A percentile compares a stretch with the other conserved stretches of the same genome.
Conservation (phyloP, 2,888 invertebrate genomes). For the Archips crataeganus region DNA sequence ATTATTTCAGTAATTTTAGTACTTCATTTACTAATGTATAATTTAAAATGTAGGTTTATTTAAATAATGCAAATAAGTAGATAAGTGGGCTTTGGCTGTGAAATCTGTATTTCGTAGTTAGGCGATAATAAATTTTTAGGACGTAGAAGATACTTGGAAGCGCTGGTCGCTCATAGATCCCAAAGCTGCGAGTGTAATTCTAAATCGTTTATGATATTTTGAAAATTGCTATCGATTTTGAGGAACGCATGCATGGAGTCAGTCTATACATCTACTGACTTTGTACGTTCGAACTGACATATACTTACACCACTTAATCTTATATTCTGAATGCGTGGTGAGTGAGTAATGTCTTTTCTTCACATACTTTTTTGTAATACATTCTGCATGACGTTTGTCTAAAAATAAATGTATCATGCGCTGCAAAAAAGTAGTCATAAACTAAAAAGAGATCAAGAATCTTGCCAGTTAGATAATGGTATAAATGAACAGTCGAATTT, state of each 20-base stretch:
- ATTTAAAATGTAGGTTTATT: conserved; percentile 25
- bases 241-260: not conserved
- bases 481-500: conserved; percentile 45
- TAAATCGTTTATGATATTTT: conserved; percentile 19
- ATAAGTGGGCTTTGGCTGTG: conserved; percentile 59
- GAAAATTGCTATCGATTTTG: not conserved
- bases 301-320: not conserved
- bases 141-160: conserved; percentile 28
- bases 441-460: conserved; percentile 42
- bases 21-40: conserved; percentile 28
- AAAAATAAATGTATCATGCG: not conserved
- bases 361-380: not conserved
- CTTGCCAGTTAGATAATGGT: conserved; percentile 52
- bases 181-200: conserved; percentile 16
- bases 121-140: conserved; percentile 25
- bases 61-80: conserved; percentile 35
- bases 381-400: not conserved
- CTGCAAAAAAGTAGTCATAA: conserved; percentile 17
- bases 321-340: not conserved
- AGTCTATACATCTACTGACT: not conserved
- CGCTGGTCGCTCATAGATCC: conserved; percentile 39
- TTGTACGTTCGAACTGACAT: not conserved
- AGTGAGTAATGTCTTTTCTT: not conserved
- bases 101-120: conserved; percentile 58
- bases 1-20: conserved; percentile 31